Conservation (phyloP, 2,888 invertebrate genomes). For the Lathronympha strigana region DNA sequence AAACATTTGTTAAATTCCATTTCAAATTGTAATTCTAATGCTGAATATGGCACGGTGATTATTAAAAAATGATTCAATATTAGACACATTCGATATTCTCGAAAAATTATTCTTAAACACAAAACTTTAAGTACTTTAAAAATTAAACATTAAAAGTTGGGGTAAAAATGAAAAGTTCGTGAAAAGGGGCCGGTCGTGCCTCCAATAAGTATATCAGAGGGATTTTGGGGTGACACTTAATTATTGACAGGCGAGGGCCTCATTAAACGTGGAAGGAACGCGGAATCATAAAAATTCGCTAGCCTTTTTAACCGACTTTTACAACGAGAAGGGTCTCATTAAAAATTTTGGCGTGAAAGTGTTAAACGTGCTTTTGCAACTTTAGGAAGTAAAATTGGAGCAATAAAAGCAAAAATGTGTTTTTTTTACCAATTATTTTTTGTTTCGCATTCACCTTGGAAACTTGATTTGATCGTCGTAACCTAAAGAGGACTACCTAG, state of each 20-base stretch:
- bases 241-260: constrained; percentile 65
- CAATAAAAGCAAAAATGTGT: constrained; percentile 1
- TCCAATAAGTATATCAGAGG: constrained; percentile 48
- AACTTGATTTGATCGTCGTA: too few species aligned
- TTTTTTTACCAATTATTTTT: not conserved
- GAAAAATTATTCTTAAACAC: constrained; percentile 15
- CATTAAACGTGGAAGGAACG: constrained; percentile 66
- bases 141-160: constrained; percentile 32
- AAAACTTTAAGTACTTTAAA: constrained; percentile 32
- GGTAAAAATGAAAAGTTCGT: constrained; percentile 34
- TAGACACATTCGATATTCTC: not conserved
- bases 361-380: constrained; percentile 22
- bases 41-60: not conserved
- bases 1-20: not conserved
- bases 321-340: constrained; percentile 30
- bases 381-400: constrained; percentile 2
- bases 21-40: not conserved
- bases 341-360: constrained; percentile 20
- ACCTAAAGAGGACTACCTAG: too few species aligned
- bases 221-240: constrained; percentile 69
- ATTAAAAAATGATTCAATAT: not conserved
- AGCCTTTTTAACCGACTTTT: constrained; percentile 33
- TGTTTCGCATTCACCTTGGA: too few species aligned
- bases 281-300: constrained; percentile 60
- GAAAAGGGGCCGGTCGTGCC: constrained; percentile 51